Conservation (phyloP, 2,797 vertebrate genomes). For the Lepus oiostolus region DNA sequence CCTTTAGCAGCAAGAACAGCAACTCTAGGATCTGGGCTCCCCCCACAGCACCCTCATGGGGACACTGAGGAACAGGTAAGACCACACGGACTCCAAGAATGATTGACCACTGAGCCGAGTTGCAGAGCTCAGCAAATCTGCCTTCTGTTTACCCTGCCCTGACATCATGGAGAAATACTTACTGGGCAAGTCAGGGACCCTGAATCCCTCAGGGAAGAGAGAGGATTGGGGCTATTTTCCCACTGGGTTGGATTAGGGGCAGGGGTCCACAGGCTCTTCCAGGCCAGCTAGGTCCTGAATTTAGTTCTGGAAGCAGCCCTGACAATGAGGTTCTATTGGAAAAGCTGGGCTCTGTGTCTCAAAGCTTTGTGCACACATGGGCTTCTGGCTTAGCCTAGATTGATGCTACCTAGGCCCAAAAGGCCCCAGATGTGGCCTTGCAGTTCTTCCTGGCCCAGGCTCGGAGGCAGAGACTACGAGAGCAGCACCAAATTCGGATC, state of each 20-base stretch:
- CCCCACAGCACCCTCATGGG: slow-evolving; percentile 14
- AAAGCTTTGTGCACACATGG: not conserved
- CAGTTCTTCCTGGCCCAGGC: slow-evolving; percentile 90
- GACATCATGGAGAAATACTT: not conserved
- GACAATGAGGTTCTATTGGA: slow-evolving; percentile 21
- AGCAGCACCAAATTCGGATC: slow-evolving; percentile 90
- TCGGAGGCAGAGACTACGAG: slow-evolving; percentile 89
- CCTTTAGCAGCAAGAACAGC: slow-evolving; percentile 45
- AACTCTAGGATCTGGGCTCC: not conserved
- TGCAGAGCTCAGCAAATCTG: not conserved
- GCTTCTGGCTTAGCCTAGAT: slow-evolving; percentile 15
- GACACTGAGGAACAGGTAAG: slow-evolving; percentile 68
- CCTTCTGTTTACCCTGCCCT: not conserved
- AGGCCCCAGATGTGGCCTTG: slow-evolving; percentile 75
- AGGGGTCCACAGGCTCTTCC: not conserved
- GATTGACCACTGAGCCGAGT: not conserved
- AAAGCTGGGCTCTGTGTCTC: slow-evolving; percentile 3
- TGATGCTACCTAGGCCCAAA: not conserved
- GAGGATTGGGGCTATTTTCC: not conserved
- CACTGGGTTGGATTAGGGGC: slow-evolving; percentile 15
- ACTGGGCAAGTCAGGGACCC: not conserved
- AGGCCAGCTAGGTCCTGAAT: not conserved
- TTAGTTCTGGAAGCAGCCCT: not conserved
- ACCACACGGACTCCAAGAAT: not conserved
- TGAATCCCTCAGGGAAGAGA: not conserved